Conservation (phyloP, 2,888 invertebrate species). For the Chymomyza procnemis region DNA sequence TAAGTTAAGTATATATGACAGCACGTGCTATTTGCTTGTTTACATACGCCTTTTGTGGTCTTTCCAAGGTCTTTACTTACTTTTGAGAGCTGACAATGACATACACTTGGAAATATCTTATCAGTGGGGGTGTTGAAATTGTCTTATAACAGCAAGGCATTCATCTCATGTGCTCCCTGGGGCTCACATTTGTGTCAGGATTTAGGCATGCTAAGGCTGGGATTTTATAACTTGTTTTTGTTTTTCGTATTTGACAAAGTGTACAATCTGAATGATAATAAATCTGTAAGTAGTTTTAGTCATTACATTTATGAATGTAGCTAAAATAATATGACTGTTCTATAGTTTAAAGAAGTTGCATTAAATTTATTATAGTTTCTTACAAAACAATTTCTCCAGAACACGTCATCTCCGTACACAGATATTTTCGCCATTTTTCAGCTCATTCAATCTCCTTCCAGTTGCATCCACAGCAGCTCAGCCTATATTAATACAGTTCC, state of each 20-base stretch:
- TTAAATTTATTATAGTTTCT: no score
- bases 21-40: conserved; percentile 67
- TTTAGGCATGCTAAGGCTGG: not conserved
- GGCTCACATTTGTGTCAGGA: not conserved
- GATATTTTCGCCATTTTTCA: not conserved
- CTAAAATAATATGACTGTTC: no score
- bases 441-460: not conserved
- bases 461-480: no score
- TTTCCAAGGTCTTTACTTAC: conserved; percentile 18
- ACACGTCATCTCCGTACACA: no score
- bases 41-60: conserved; percentile 55
- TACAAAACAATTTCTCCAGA: no score
- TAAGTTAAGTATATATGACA: conserved; percentile 43
- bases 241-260: not conserved
- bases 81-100: not conserved
- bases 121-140: no score
- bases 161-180: not conserved
- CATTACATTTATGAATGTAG: no score
- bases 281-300: not conserved
- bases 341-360: no score
- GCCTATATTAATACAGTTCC: not conserved
- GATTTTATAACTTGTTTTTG: not conserved
- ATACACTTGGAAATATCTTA: not conserved
- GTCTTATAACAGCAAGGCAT: no score
- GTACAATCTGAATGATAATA: not conserved